Evolutionary conservation across 2,888 invertebrate species (phyloP).

Genomic region (Andricus curvator): DNA sequence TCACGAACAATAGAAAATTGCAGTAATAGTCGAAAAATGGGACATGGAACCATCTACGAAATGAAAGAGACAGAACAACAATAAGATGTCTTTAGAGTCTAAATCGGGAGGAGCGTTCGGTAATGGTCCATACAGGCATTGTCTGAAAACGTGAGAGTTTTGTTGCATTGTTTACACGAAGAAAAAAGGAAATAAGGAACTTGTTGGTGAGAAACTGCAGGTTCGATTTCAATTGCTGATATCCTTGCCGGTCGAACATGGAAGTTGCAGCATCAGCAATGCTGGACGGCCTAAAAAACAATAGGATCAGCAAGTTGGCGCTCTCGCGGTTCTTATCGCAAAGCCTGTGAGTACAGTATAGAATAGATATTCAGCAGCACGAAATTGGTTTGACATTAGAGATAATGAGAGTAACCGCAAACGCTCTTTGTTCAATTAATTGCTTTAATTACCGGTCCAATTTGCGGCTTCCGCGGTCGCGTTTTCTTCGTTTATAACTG

Average conservation of each 20-base stretch:
- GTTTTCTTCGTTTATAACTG: not conserved
- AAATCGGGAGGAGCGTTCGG: not conserved
- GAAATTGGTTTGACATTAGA: conserved; percentile 40
- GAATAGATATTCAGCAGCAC: conserved; percentile 32
- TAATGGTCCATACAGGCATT: not conserved
- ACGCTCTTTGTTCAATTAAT: conserved; percentile 49
- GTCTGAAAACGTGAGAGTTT: conserved; percentile 10
- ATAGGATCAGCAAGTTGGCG: conserved; percentile 87
- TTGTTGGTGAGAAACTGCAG: not conserved
- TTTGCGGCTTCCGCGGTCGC: conserved; percentile 39
- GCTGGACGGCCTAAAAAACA: conserved; percentile 87
- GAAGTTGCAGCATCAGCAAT: conserved; percentile 83
- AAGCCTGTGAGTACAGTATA: conserved; percentile 85
- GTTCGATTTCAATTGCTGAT: not conserved
- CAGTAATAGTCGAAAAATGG: not conserved
- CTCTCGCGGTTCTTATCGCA: conserved; percentile 88
- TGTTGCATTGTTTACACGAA: not conserved
- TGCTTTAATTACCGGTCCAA: conserved; percentile 51
- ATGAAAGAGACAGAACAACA: conserved; percentile 5
- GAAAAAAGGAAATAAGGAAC: not conserved
- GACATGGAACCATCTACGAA: not conserved
- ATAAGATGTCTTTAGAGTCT: conserved; percentile 21
- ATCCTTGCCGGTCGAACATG: conserved; percentile 78
- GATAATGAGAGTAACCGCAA: conserved; percentile 40
- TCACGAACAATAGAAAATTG: not conserved